phyloP scores from a whole-genome alignment of 2,888 invertebrate species.

The Drosophila tanythrix region DNA sequence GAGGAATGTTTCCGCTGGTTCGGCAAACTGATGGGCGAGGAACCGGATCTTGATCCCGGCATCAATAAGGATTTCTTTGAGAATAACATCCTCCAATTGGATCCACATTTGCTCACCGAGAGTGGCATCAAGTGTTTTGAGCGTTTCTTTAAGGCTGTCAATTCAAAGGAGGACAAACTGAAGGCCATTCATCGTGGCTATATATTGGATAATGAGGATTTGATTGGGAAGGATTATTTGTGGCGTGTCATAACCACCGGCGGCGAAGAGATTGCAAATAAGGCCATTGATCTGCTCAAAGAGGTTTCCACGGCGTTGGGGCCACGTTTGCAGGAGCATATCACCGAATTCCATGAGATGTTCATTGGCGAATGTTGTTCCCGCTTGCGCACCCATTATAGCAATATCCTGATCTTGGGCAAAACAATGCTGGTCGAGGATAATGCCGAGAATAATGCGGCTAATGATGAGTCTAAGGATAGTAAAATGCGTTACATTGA shows the following conservation, averaged over 20 bases:
- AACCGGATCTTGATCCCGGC: constrained; percentile 98
- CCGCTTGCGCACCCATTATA: constrained; percentile 93
- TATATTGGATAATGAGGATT: constrained; percentile 96
- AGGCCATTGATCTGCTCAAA: constrained; percentile 95
- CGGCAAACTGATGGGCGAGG: constrained; percentile 97
- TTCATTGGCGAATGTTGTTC: constrained; percentile 97
- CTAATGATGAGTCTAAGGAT: constrained; percentile 81
- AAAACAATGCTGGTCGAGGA: constrained; percentile 72
- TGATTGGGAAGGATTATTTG: constrained; percentile 97
- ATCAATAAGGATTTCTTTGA: constrained; percentile 98
- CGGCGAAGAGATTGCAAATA: constrained; percentile 95
- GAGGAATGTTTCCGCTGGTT: constrained; percentile 99
- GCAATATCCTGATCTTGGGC: constrained; percentile 88
- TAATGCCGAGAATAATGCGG: constrained; percentile 51
- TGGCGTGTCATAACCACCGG: constrained; percentile 97
- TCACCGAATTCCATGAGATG: constrained; percentile 94
- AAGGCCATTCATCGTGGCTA: constrained; percentile 93
- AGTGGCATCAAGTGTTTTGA: constrained; percentile 96
- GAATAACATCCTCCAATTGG: constrained; percentile 95
- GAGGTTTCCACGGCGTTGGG: constrained; percentile 98
- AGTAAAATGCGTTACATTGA: constrained; percentile 86
- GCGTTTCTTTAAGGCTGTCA: constrained; percentile 90
- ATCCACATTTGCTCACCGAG: constrained; percentile 95
- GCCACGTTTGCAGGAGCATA: constrained; percentile 91
- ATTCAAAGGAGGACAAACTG: constrained; percentile 96